phyloP scores from a whole-genome alignment of 2,888 invertebrate genomes.

The Leptopilina myrica region DNA sequence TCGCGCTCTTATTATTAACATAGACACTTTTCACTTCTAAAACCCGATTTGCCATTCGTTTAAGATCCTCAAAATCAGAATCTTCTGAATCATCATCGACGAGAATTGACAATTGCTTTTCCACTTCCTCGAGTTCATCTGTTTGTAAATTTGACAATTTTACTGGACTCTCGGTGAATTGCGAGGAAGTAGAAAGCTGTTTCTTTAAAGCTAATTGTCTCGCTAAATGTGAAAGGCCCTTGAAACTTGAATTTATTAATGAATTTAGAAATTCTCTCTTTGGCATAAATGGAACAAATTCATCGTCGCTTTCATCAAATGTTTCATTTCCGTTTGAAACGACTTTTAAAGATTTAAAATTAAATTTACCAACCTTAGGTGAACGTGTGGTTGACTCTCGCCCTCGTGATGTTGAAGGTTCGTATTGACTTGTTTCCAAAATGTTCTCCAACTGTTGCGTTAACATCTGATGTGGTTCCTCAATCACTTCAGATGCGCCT shows the following conservation, averaged over 20 bases:
- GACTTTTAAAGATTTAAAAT: constrained; percentile 27
- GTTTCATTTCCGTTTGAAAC: not conserved
- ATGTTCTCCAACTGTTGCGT: constrained; percentile 67
- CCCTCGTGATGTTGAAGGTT: not conserved
- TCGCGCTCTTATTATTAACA: constrained; percentile 40
- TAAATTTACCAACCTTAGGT: constrained; percentile 32
- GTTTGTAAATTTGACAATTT: not conserved
- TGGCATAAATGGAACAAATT: constrained; percentile 22
- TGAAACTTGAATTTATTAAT: not conserved
- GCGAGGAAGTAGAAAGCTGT: constrained; percentile 31
- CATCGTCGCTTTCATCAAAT: constrained; percentile 27
- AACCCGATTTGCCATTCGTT: constrained; percentile 43
- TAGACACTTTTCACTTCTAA: constrained; percentile 48
- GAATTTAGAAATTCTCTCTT: not conserved
- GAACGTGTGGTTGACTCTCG: not conserved
- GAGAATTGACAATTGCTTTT: constrained; percentile 13
- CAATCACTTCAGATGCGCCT: constrained; percentile 49
- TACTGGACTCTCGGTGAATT: not conserved
- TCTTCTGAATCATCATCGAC: constrained; percentile 49
- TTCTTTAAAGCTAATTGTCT: not conserved
- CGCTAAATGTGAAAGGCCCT: not conserved
- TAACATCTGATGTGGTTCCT: constrained; percentile 59
- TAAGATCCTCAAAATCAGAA: constrained; percentile 45
- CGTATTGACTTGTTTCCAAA: constrained; percentile 58
- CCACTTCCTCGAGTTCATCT: constrained; percentile 35